Evolutionary conservation across 2,888 invertebrate species (phyloP).

Genomic region (Peribatodes rhomboidaria): DNA sequence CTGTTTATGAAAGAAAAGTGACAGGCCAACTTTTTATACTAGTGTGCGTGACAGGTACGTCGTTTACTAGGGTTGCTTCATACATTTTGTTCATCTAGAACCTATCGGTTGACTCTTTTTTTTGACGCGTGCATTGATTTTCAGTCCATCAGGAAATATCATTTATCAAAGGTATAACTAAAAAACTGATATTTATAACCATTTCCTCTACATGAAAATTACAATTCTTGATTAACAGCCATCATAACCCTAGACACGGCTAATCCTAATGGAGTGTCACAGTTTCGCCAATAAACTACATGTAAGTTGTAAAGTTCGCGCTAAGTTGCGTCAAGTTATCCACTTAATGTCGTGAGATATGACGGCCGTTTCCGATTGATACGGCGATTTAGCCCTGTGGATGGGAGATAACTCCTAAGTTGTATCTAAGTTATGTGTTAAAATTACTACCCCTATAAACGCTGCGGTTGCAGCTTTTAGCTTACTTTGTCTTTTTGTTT

Average conservation of each 20-base stretch:
- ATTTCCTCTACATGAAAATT: background rate
- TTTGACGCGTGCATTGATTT: too few relatives aligned
- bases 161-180: background rate
- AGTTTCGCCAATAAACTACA: slow-evolving; percentile 37
- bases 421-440: slow-evolving; percentile 3
- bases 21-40: too few relatives aligned
- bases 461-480: too few relatives aligned
- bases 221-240: slow-evolving; percentile 14
- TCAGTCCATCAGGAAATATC: too few relatives aligned
- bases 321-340: slow-evolving; percentile 27
- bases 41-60: too few relatives aligned
- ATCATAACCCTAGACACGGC: slow-evolving; percentile 19
- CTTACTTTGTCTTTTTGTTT: too few relatives aligned
- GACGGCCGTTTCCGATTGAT: slow-evolving; percentile 35
- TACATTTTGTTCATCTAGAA: too few relatives aligned
- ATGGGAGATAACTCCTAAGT: slow-evolving; percentile 22
- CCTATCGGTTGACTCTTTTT: too few relatives aligned
- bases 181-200: background rate
- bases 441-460: background rate
- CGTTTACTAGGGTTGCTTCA: too few relatives aligned
- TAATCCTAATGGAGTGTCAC: slow-evolving; percentile 33
- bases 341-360: slow-evolving; percentile 35
- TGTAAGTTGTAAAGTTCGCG: slow-evolving; percentile 24
- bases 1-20: too few relatives aligned
- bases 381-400: slow-evolving; percentile 19